Base-by-base conservation (phyloP, 2,888 invertebrate species). In the Fissipunctia ypsillon region DNA sequence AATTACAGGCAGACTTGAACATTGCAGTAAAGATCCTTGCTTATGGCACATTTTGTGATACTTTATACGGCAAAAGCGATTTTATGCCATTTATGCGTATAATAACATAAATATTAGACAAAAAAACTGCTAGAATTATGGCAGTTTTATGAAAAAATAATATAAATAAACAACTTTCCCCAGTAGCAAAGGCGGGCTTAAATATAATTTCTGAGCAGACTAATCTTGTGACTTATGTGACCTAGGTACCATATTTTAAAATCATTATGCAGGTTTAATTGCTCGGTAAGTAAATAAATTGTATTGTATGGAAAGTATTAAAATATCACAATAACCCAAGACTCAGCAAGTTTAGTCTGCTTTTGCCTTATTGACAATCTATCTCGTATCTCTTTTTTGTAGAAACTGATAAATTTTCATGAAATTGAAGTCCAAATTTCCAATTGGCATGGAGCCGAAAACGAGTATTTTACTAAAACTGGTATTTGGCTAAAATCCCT, bases 11-110 rank as follows among this genome's bases (percentile, higher is more conserved):
- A 38, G 4, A 72, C 52, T 66, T 78, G 16, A 73, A 56, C 28
- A 65, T 60, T 61, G 35, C 43, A 57, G 45, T 57, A n/a, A 73
- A 68, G 31, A 63, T 79, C n/a, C 25, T 61, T 80, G 38, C 31
- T 73, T 78, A 61, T 45, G 66, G 38, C 25, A n/a, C 38, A 45
- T 45, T 50, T 43, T 43, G 28, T 31, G 12, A 25, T 56, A 50
- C 3, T 65, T 43, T 50, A 68, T 63, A 52, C 16, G 25, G 41
- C 38, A 28, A 41, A 50, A 19, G 61, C 31, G 19, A 25, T 78
- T 25, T 54, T 50, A 48, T 43, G 31, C 14, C 12, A 22, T 54
- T 65, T 52, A 67, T 10, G 25, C 38, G 35, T 31, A 22, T 43
- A 54, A 25, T 64, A 60, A 41, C 64, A 64, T 57, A 60, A 73